Base-by-base conservation (phyloP, 2,888 invertebrate species). In the Drosophila fulvimacula region DNA sequence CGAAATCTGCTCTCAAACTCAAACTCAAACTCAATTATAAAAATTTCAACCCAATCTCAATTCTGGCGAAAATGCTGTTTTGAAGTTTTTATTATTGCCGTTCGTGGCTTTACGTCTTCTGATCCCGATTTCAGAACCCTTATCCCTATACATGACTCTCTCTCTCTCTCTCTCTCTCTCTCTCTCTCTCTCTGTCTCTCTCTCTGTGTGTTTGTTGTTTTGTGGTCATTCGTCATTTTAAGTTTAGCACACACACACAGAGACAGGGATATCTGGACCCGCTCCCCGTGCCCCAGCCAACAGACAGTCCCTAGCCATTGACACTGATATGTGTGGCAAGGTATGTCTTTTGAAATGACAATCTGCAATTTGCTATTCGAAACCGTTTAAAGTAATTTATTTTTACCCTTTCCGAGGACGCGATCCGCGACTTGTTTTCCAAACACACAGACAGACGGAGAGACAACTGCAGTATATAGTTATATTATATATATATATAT, bases 321-420 rank as follows among this genome's bases (percentile, higher is more conserved):
- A 82, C 82, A 82, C 82, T 82, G 82, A 82, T 86, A 64, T 82
- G 83, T 83, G 87, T 82, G 82, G 83, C 88, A 84, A 76, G 77
- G 85, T 82, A 77, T 82, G 80, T 82, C 82, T 83, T 82, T 79
- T 82, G 81, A 83, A 89, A 89, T 89, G 89, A 88, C 88, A 89
- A 89, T 84, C 88, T 89, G 89, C 89, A 89, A 89, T 89, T 89
- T 89, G 89, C 89, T 89, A 89, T 89, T 88, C 88, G 79, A 88
- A 89, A 89, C 90, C 89, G 89, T 89, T 89, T 90, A 89, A 89
- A 89, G 89, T 90, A 89, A 89, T 89, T 89, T 89, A 90, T 90
- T 89, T 88, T 78, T 67, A 51, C 73, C 70, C 70, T 67, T 41
- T n/a, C 59, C 67, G 80, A 80, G 74, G 74, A 81, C 71, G 76